Percentiles rank a stretch among this genome's conserved stretches.
These are phyloP conservation scores for Pempheris klunzingeri DNA, from an alignment of 2,797 vertebrate genomes.

Conservation along the genomic window DNA sequence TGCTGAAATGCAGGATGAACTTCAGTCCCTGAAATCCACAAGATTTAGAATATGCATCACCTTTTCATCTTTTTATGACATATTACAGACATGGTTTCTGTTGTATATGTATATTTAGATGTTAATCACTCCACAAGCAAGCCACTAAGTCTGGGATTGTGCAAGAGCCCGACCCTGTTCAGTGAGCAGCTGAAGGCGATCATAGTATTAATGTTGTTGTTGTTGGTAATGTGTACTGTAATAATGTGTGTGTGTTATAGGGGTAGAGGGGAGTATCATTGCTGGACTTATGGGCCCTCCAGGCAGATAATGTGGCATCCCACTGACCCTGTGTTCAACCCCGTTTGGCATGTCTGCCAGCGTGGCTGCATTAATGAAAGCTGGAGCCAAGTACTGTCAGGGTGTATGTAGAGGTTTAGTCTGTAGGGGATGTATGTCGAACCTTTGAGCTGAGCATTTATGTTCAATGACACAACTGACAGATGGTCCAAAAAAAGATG, in stretches of 20 bases:
- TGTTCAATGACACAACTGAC: background rate
- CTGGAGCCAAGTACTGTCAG: slow-evolving; percentile 40
- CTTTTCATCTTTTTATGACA: slow-evolving; percentile 37
- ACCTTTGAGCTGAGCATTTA: slow-evolving; percentile 23
- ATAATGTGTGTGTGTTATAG: slow-evolving; percentile 33
- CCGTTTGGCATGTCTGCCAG: slow-evolving; percentile 48
- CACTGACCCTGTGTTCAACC: slow-evolving; percentile 54
- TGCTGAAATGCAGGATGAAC: slow-evolving; percentile 38
- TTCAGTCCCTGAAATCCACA: slow-evolving; percentile 25
- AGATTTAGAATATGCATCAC: background rate
- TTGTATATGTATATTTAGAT: slow-evolving; percentile 45
- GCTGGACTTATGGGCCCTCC: slow-evolving; percentile 33
- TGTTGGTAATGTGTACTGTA: slow-evolving; percentile 39
- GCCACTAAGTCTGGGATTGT: slow-evolving; percentile 35
- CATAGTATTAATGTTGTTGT: slow-evolving; percentile 36
- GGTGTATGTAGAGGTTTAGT: slow-evolving; percentile 29
- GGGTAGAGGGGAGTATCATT: slow-evolving; percentile 4
- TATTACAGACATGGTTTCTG: slow-evolving; percentile 25
- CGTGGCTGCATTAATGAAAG: slow-evolving; percentile 40
- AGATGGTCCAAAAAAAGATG: slow-evolving; percentile 10
- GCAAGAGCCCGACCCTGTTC: slow-evolving; percentile 12
- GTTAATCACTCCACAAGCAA: slow-evolving; percentile 25
- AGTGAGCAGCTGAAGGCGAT: slow-evolving; percentile 51
- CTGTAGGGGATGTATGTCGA: slow-evolving; percentile 16
- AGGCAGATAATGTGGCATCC: slow-evolving; percentile 50